Percentiles rank a stretch among this genome's conserved stretches.
phyloP scores from a whole-genome alignment of 2,888 invertebrate genomes.

The Tetramorium bicarinatum region DNA sequence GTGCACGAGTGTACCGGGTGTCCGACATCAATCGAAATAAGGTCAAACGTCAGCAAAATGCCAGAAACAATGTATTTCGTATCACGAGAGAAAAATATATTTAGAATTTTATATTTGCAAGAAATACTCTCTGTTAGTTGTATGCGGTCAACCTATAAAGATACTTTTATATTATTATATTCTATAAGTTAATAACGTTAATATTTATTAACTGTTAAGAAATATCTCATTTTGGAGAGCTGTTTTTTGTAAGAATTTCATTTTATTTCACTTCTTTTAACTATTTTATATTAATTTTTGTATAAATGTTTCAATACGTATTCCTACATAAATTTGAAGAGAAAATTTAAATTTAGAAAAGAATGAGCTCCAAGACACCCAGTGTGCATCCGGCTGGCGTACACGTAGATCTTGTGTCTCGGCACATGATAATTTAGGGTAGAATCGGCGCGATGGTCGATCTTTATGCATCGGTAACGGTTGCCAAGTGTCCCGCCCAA shows the following conservation, averaged over 20 bases:
- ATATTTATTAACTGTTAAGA: background rate
- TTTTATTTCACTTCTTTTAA: background rate
- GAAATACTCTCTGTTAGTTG: background rate
- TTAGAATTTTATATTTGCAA: background rate
- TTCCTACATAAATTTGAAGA: background rate
- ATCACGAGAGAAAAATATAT: background rate
- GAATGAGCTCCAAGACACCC: conserved; percentile 16
- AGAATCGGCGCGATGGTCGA: conserved; percentile 72
- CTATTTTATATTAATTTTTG: background rate
- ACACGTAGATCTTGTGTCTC: conserved; percentile 68
- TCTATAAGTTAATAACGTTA: background rate
- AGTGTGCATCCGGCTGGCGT: conserved; percentile 44
- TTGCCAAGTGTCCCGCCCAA: conserved; percentile 77
- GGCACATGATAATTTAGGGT: conserved; percentile 76
- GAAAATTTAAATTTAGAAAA: no score
- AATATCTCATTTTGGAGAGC: background rate
- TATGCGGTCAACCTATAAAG: background rate
- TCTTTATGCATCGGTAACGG: conserved; percentile 75
- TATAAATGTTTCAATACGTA: background rate
- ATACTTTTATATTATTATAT: background rate
- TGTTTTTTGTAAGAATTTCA: background rate
- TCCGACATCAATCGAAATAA: conserved; percentile 30
- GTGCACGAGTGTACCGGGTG: conserved; percentile 37
- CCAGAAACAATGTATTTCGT: background rate
- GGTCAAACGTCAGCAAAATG: background rate